Percentiles rank a stretch among this genome's conserved stretches.
Evolutionary conservation across 2,113 vertebrate genomes (phyloP).

Genomic region (Cyrtonyx montezumae): DNA sequence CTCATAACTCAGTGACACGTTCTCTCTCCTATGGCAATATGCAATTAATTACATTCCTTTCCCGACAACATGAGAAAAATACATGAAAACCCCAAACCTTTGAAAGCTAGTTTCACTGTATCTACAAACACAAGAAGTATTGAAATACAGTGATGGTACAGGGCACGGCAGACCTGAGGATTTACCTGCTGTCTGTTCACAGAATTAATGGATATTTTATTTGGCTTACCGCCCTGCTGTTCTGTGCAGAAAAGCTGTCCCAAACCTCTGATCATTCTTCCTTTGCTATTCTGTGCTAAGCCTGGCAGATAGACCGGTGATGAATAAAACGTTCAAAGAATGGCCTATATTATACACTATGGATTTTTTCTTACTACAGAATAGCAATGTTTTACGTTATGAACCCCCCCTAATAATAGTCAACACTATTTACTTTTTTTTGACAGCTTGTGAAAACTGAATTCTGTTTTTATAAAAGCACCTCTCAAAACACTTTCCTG

Average conservation of each 20-base stretch:
- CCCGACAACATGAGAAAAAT: neutral
- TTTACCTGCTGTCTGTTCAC: neutral
- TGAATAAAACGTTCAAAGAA: neutral
- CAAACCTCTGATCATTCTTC: neutral
- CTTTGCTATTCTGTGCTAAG: neutral
- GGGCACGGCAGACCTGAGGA: neutral
- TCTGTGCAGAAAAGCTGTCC: neutral
- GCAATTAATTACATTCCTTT: constrained; percentile 22
- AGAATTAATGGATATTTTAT: neutral
- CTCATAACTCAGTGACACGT: neutral
- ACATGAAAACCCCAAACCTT: accelerated
- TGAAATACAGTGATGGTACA: neutral
- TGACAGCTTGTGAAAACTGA: neutral
- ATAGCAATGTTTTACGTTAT: neutral
- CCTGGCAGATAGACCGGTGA: neutral
- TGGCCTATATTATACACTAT: neutral
- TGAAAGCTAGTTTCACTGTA: neutral
- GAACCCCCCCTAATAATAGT: constrained; percentile 5
- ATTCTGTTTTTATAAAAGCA: neutral
- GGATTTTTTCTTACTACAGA: neutral
- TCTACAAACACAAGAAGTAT: neutral
- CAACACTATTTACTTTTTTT: neutral
- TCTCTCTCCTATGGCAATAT: neutral
- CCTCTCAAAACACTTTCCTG: neutral
- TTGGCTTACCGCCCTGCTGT: neutral